These are phyloP conservation scores for Sarcophilus harrisii DNA, from an alignment of 2,797 vertebrate genomes.

Conservation along the genomic window DNA sequence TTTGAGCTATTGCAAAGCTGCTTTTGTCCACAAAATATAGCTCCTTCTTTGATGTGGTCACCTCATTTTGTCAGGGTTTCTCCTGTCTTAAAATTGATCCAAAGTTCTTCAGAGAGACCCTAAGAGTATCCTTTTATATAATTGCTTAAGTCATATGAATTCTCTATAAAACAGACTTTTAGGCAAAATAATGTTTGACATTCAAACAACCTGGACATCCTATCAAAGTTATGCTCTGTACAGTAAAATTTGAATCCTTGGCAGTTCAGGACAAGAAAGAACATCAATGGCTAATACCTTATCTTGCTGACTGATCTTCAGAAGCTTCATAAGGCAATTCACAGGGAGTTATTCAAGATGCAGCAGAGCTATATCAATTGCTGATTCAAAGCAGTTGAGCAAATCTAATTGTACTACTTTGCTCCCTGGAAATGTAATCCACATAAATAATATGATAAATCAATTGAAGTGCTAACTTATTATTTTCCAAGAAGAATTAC, in stretches of 20 bases:
- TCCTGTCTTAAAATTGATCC: not conserved
- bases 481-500: not conserved
- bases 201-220: not conserved
- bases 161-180: not conserved
- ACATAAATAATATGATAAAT: not conserved
- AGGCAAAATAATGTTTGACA: not conserved
- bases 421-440: not conserved
- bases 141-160: not conserved
- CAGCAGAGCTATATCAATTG: not conserved
- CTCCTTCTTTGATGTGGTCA: not conserved
- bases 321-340: not conserved
- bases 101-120: not conserved
- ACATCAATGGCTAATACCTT: not conserved
- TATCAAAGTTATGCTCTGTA: not conserved
- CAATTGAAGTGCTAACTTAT: not conserved
- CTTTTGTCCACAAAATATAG: not conserved
- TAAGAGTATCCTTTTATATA: not conserved
- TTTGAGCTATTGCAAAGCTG: not conserved
- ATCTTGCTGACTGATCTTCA: not conserved
- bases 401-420: not conserved
- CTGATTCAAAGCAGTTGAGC: not conserved
- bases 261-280: not conserved
- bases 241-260: not conserved
- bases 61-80: not conserved
- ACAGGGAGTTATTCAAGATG: not conserved